phyloP scores from a whole-genome alignment of 2,888 invertebrate genomes.

The Odontomyia ornata region DNA sequence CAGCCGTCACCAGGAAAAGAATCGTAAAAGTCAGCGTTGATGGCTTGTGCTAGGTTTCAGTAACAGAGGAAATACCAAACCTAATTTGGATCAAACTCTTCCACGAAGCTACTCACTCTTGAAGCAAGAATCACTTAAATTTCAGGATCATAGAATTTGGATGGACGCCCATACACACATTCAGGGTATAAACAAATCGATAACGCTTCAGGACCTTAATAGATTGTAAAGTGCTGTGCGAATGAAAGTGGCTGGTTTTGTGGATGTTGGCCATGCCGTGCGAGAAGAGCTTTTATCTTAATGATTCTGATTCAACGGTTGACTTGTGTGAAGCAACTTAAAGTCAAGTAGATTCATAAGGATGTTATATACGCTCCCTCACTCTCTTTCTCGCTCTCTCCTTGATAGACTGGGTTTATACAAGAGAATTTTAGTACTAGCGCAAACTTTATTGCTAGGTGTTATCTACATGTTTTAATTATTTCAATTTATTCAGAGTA shows the following conservation, averaged over 20 bases:
- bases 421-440: neutral
- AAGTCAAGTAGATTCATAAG: neutral
- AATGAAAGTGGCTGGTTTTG: constrained; percentile 19
- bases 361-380: too few relatives aligned
- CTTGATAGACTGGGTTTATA: too few relatives aligned
- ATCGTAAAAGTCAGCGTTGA: neutral
- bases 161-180: neutral
- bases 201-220: constrained; percentile 26
- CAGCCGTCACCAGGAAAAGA: neutral
- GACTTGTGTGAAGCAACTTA: constrained; percentile 3
- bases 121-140: neutral
- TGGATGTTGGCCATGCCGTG: neutral
- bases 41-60: neutral
- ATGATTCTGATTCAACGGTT: constrained; percentile 17
- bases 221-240: constrained; percentile 34
- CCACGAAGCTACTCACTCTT: neutral
- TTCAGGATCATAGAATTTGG: neutral
- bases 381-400: too few relatives aligned
- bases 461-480: constrained; percentile 32
- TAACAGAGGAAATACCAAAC: constrained; percentile 29
- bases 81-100: constrained; percentile 33
- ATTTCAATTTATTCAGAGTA: neutral
- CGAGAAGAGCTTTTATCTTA: constrained; percentile 16
- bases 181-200: constrained; percentile 19
- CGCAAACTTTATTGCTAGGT: constrained; percentile 16